phyloP scores from a whole-genome alignment of 2,888 invertebrate species.

The Eurytoma adleriae region DNA sequence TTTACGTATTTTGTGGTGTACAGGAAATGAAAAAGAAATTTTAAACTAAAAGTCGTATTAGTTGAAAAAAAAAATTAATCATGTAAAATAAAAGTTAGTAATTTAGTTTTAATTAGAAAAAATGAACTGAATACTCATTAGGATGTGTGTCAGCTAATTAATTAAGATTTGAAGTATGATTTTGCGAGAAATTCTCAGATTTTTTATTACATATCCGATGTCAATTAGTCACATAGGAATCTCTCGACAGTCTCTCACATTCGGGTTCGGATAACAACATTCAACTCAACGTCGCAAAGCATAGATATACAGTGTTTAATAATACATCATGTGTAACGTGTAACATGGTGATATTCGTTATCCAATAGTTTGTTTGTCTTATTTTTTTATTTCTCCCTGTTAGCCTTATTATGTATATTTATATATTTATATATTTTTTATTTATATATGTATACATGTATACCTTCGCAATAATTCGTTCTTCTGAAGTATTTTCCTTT shows the following conservation, averaged over 20 bases:
- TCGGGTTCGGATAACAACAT: conserved; percentile 69
- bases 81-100: neutral
- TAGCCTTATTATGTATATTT: conserved; percentile 62
- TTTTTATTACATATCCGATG: conserved; percentile 63
- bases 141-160: neutral
- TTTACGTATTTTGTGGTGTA: no score
- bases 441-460: conserved; percentile 69
- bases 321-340: conserved; percentile 71
- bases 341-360: conserved; percentile 70
- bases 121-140: neutral
- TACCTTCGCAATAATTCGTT: conserved; percentile 67
- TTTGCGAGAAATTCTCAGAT: conserved; percentile 55
- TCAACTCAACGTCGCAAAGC: conserved; percentile 74
- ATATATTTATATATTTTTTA: conserved; percentile 64
- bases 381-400: conserved; percentile 58
- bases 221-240: conserved; percentile 64
- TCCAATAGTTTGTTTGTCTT: conserved; percentile 60
- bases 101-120: neutral
- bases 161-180: conserved; percentile 15
- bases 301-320: conserved; percentile 60
- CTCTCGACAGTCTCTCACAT: conserved; percentile 60
- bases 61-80: neutral
- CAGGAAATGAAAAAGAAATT: no score
- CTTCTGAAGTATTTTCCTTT: conserved; percentile 42
- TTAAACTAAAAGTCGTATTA: neutral